Evolutionary conservation across 1,140 invertebrate genomes (phyloP), one percentile per base, ranked within the genome.

Genomic region (Thaumatotibia leucotreta): DNA sequence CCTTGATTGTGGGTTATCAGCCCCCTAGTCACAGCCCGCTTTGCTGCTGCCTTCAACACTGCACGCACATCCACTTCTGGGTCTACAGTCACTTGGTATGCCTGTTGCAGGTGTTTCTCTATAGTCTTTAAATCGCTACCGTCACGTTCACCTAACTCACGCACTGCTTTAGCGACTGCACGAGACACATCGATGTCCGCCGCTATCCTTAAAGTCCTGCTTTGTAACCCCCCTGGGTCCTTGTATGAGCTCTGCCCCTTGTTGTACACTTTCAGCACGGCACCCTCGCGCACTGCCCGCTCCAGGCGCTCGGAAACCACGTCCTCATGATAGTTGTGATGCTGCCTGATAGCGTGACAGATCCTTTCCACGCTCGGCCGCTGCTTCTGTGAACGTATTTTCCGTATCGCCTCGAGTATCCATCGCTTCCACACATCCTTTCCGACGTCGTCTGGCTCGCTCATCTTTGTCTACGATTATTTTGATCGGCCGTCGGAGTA

Each of bases 341-440:
- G 95, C 76, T 97, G 96, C 49, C 96, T 93, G 69, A 98, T 96
- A 0, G 97, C 97, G 90, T 97, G 95, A 86, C 96, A 97, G 78
- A 99, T 98, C 72, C 98, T 91, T 77, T 98, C 97, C 29, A 97
- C 94, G 84, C 96, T 97, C 29, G 98, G 97, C 74, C 97, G 92
- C 86, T 98, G 98, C 84, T 99, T 99, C 91, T 99, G 98, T 33
- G 95, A 95, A 67, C 97, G 95, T 68, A 99, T 97, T 92, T 98
- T 98, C 62, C 94, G 93, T 74, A 99, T 98, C 67, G 97, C 97
- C 74, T 97, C 97, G 70, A 98, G 92, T 83, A 98, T 95, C 97
- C 97, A 98, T 84, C 94, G 92, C 82, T 94, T 94, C 96, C 96
- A 97, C 88, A 84, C 88, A 82, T 89, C 88, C 83, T 88, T 88